phyloP scores from a whole-genome alignment of 2,888 invertebrate species.

The Latrodectus elegans region DNA sequence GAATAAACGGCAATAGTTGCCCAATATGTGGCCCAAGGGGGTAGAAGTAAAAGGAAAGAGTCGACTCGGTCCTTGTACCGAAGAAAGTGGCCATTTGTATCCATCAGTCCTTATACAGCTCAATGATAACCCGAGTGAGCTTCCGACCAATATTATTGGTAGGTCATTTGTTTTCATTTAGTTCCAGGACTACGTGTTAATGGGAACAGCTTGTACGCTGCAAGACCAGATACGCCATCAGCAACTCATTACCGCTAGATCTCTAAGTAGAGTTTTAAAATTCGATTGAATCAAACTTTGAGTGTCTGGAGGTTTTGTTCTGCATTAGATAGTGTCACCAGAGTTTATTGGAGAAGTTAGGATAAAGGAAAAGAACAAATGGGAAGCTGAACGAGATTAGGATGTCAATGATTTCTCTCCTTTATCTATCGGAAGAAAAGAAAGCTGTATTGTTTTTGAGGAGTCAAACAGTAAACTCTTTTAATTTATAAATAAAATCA shows the following conservation, averaged over 20 bases:
- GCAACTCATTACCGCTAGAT: not conserved
- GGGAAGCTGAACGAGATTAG: too few relatives aligned
- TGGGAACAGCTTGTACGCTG: constrained; percentile 10
- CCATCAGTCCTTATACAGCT: constrained; percentile 24
- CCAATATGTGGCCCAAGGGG: constrained; percentile 36
- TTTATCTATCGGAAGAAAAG: too few relatives aligned
- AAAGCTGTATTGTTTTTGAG: too few relatives aligned
- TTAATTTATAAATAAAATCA: too few relatives aligned
- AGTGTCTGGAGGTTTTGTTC: not conserved
- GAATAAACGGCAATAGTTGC: constrained; percentile 24
- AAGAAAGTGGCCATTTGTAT: constrained; percentile 52
- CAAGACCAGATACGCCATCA: not conserved
- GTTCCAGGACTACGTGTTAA: constrained; percentile 26
- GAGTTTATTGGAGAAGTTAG: too few relatives aligned
- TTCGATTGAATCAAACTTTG: not conserved
- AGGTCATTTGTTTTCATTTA: constrained; percentile 48
- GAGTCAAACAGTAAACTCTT: too few relatives aligned
- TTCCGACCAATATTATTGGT: constrained; percentile 44
- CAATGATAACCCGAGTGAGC: constrained; percentile 52
- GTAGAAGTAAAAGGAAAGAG: constrained; percentile 3
- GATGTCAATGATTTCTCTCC: too few relatives aligned
- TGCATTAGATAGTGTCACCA: too few relatives aligned
- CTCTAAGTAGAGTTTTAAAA: not conserved
- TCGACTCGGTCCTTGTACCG: constrained; percentile 17
- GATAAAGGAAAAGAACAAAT: too few relatives aligned